These are phyloP conservation scores for Zaprionus bogoriensis DNA, from an alignment of 2,888 invertebrate species.

Conservation along the genomic window DNA sequence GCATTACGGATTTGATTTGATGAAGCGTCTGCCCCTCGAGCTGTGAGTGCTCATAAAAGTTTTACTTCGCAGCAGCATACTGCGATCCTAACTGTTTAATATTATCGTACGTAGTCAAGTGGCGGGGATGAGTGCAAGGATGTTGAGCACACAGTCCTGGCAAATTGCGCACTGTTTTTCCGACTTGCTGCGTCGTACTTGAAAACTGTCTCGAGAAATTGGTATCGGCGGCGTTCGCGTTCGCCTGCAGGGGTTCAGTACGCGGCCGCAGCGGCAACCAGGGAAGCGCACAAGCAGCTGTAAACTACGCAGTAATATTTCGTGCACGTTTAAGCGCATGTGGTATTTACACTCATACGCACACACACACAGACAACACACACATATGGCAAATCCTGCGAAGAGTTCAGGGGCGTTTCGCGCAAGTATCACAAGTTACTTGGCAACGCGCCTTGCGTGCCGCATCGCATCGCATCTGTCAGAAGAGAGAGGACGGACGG, in stretches of 20 bases:
- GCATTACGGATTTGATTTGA: background rate
- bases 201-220: constrained; percentile 61
- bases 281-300: constrained; percentile 19
- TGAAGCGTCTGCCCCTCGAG: too few species aligned
- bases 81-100: too few species aligned
- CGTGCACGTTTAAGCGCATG: constrained; percentile 49
- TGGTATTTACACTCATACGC: constrained; percentile 11
- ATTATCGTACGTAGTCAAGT: background rate
- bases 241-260: background rate
- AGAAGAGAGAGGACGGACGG: too few species aligned
- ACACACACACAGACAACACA: constrained; percentile 22
- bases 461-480: constrained; percentile 42
- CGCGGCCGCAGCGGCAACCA: background rate
- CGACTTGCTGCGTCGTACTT: constrained; percentile 56
- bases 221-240: constrained; percentile 41
- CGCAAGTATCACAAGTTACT: constrained; percentile 25
- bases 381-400: constrained; percentile 53
- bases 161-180: constrained; percentile 64
- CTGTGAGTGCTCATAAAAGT: background rate
- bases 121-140: background rate
- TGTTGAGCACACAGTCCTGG: background rate
- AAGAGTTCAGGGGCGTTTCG: constrained; percentile 63
- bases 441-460: constrained; percentile 23
- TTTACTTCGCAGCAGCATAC: too few species aligned
- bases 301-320: constrained; percentile 69